Conservation (phyloP, 2,113 vertebrate species). For the Noctilio leporinus region DNA sequence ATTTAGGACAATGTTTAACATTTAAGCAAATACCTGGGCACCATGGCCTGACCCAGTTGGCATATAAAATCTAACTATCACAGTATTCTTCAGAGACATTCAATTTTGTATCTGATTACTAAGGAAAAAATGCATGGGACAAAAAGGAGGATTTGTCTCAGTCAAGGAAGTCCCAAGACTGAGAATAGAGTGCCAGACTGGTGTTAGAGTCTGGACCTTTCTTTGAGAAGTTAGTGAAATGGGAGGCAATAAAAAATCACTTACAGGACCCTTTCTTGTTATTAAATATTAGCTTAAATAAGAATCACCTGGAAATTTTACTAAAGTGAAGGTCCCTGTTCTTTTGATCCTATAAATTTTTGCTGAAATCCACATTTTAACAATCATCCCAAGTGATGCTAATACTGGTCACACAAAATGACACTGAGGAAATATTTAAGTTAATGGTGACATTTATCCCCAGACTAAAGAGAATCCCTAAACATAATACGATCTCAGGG, state of each 20-base stretch:
- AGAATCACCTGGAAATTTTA: background rate
- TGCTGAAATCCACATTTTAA: background rate
- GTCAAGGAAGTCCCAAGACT: background rate
- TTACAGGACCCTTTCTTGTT: background rate
- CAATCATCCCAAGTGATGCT: background rate
- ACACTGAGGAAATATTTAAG: background rate
- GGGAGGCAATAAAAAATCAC: background rate
- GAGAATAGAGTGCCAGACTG: background rate
- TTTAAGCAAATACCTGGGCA: background rate
- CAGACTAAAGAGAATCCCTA: constrained; percentile 44
- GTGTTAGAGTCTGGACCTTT: background rate
- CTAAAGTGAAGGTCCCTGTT: background rate
- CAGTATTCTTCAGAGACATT: background rate
- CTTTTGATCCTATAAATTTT: background rate
- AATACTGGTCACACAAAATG: background rate
- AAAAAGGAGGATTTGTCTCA: background rate
- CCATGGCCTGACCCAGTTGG: background rate
- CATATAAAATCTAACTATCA: background rate
- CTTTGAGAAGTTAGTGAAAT: background rate
- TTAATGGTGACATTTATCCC: background rate
- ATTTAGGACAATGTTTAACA: background rate
- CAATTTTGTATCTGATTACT: background rate
- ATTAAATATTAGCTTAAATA: background rate
- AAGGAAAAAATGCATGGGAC: background rate
- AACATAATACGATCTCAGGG: constrained; percentile 44